Base-by-base conservation (phyloP, 2,113 vertebrate species). In the Numida meleagris region DNA sequence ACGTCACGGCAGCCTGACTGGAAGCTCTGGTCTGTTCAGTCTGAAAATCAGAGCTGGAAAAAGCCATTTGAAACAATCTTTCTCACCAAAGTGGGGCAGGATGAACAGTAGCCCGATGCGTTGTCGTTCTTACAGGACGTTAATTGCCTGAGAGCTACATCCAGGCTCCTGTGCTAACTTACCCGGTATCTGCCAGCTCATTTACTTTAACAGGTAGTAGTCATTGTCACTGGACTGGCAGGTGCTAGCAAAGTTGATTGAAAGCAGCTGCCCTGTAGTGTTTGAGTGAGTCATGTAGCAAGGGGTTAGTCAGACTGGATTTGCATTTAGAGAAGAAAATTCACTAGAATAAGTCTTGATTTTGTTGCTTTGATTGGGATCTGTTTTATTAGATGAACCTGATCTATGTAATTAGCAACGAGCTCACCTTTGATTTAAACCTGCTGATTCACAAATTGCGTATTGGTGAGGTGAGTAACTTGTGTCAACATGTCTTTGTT, bases 41-140 rank as follows among this genome's bases (percentile, higher is more conserved):
- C 45, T 66, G 68, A 73, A 80, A 82, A 73, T 4, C n/a, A 33
- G 82, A 75, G 59, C n/a, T 89, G 45, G 42, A 29, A 71, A 57
- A 89, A 82, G 20, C 27, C 31, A 11, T 40, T 82, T 62, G 27
- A 31, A 29, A 10, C 19, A 17, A 13, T 24, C 17, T 45, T 82
- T 21, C n/a, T 67, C 67, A 36, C 4, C 24, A 40, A 16, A 57
- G 19, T 0, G 0, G 21, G 34, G 57, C 50, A 82, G 72, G 62
- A 42, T 13, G 72, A 68, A 68, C 68, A 53, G 51, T 2, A 72
- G 31, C 31, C 63, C 6, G 8, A 8, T 4, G 34, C 19, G 2
- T 13, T 72, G 34, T 51, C 68, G 9, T n/a, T 51, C 67, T 42
- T 34, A 24, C 25, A 45, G 68, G 45, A 12, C 42, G 51, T 50